Evolutionary conservation across 2,888 invertebrate genomes (phyloP), one percentile per base, ranked within the genome.

Genomic region (Ectobius pallidus): DNA sequence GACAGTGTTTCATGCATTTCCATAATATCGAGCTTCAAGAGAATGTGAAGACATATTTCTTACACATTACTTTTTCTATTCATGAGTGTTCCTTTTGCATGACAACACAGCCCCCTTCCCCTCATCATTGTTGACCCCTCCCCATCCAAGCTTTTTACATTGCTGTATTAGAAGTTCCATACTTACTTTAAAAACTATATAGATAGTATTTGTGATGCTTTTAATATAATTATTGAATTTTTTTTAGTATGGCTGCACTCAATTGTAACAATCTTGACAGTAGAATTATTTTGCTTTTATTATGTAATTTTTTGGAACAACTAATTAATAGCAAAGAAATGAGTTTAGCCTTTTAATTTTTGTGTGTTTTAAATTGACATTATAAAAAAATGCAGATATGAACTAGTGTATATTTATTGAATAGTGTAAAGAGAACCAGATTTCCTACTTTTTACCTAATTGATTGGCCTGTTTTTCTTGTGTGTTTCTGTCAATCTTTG

Each of bases 391-490:
- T 58, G 58, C 58, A 58, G 58, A n/a, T 58, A 65, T 46, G 22
- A 34, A 42, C 65, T 65, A 65, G 39, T 69, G 69, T 69, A 69
- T 69, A 69, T 69, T 69, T 69, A 69, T 69, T 69, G 69, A 55
- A 69, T 6, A 44, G 27, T 65, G 65, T 65, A 65, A 65, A 46
- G n/a, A 52, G 69, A 52, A 69, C 55, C 55, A 20, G 32, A 52
- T 55, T 34, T 52, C 25, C 42, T 69, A 69, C 39, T 55, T 69
- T 68, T 69, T 55, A 34, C 52, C 9, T 20, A 65, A 27, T n/a
- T 46, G 46, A 65, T 44, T 65, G 42, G 65, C 65, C 30, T 65
- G 65, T 34, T 55, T 69, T 55, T 11, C 69, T 55, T 69, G 52
- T 55, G 55, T 69, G 69, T 69, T 55, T 69, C 55, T 69, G 69